phyloP scores from a whole-genome alignment of 2,797 vertebrate species.

The Pempheris klunzingeri region DNA sequence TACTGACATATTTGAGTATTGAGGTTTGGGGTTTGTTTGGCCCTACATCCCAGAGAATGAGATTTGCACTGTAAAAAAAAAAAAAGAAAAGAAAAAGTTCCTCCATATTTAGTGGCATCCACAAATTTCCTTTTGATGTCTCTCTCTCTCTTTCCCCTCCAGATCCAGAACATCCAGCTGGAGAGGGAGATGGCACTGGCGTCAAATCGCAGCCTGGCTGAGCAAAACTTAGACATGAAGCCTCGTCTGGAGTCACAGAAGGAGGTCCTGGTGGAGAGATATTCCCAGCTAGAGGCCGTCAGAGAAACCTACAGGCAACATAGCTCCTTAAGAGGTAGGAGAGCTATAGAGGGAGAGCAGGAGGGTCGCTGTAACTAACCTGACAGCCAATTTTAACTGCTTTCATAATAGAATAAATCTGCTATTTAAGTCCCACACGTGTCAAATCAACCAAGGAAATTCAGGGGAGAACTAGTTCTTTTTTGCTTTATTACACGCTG shows the following conservation, averaged over 20 bases:
- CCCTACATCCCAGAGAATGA: not conserved
- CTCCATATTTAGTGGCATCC: not conserved
- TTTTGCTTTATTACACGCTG: too few species aligned
- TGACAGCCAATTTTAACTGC: too few species aligned
- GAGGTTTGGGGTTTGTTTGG: not conserved
- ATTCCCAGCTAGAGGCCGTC: conserved; percentile 88
- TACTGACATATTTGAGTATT: not conserved
- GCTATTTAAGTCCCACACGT: too few species aligned
- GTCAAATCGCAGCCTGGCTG: conserved; percentile 93
- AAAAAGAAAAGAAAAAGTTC: too few species aligned
- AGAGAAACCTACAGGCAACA: conserved; percentile 89
- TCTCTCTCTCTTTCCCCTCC: not conserved
- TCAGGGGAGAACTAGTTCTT: too few species aligned
- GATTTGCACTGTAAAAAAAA: not conserved
- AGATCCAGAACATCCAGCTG: conserved; percentile 96
- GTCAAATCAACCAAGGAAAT: too few species aligned
- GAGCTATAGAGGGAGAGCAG: too few species aligned
- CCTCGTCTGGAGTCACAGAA: conserved; percentile 88
- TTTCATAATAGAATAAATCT: too few species aligned
- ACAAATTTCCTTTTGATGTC: not conserved
- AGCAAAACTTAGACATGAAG: conserved; percentile 93
- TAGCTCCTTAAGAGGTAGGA: conserved; percentile 88
- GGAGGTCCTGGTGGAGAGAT: conserved; percentile 87
- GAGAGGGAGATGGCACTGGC: conserved; percentile 95
- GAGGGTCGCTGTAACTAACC: too few species aligned